A percentile compares a stretch with the other conserved stretches of the same genome.
Conservation (phyloP, 2,797 vertebrate species). For the Mormyrops boulengeri region DNA sequence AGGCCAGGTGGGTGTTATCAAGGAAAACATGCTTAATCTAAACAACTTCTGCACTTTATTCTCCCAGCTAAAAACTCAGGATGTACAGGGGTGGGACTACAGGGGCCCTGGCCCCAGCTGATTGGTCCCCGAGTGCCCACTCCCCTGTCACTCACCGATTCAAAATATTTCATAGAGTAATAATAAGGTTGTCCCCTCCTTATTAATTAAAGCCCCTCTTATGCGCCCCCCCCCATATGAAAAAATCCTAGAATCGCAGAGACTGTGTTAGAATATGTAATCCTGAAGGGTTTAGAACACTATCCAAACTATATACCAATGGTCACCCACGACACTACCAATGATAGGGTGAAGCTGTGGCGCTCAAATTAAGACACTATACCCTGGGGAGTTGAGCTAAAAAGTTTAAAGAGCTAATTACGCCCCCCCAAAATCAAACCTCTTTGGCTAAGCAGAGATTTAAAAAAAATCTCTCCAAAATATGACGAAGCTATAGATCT, state of each 20-base stretch:
- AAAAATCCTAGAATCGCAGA: background rate
- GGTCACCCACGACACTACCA: background rate
- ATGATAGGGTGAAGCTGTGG: background rate
- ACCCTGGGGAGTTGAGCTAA: background rate
- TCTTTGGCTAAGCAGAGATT: background rate
- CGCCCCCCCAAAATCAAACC: background rate
- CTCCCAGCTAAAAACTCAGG: background rate
- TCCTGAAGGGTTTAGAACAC: background rate
- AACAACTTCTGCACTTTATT: background rate
- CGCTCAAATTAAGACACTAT: background rate
- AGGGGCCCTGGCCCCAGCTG: background rate
- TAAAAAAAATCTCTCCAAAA: background rate
- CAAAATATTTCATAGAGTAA: background rate
- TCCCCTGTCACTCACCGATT: background rate
- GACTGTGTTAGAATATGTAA: background rate
- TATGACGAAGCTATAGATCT: background rate
- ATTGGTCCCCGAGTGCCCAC: background rate
- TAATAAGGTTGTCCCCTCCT: background rate
- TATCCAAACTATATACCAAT: background rate
- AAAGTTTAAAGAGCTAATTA: background rate
- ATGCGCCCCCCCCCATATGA: background rate
- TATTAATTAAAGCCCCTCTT: background rate
- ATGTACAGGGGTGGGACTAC: background rate
- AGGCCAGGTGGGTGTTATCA: background rate
- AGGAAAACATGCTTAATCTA: background rate